phyloP scores from a whole-genome alignment of 2,113 vertebrate species.

The Pluvianellus socialis region DNA sequence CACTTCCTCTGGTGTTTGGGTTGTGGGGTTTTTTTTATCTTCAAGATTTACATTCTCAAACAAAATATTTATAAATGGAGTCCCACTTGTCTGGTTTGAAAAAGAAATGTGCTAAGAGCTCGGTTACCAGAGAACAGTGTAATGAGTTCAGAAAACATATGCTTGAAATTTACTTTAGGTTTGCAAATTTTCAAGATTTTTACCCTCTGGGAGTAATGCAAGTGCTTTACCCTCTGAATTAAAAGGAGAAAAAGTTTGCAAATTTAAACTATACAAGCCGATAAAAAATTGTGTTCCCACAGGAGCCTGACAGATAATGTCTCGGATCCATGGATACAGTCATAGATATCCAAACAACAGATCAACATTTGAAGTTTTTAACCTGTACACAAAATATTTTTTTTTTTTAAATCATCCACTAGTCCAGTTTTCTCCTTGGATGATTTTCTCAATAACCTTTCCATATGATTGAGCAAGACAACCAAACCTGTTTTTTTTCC shows the following conservation, averaged over 20 bases:
- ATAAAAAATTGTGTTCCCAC: conserved; percentile 4
- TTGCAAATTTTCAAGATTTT: conserved; percentile 63
- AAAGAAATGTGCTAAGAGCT: conserved; percentile 45
- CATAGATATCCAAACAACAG: neutral
- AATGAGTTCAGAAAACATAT: conserved; percentile 38
- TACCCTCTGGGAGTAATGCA: conserved; percentile 23
- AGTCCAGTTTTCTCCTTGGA: neutral
- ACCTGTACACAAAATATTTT: neutral
- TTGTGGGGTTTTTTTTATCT: neutral
- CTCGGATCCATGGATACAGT: neutral
- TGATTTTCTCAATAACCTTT: neutral
- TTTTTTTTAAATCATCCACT: neutral
- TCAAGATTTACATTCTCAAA: conserved; percentile 60
- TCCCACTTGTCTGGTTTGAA: conserved; percentile 31
- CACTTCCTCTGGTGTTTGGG: conserved; percentile 18
- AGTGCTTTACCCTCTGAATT: conserved; percentile 16
- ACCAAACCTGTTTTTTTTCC: neutral
- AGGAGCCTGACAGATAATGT: neutral
- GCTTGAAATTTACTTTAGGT: conserved; percentile 66
- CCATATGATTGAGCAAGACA: neutral
- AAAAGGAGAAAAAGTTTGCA: conserved; percentile 20
- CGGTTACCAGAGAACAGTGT: neutral
- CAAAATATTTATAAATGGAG: conserved; percentile 65
- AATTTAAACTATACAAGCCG: conserved; percentile 7
- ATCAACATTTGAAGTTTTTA: neutral